A percentile compares a stretch with the other conserved stretches of the same genome.
Conservation (phyloP, 2,797 vertebrate species). For the Alauda arvensis region DNA sequence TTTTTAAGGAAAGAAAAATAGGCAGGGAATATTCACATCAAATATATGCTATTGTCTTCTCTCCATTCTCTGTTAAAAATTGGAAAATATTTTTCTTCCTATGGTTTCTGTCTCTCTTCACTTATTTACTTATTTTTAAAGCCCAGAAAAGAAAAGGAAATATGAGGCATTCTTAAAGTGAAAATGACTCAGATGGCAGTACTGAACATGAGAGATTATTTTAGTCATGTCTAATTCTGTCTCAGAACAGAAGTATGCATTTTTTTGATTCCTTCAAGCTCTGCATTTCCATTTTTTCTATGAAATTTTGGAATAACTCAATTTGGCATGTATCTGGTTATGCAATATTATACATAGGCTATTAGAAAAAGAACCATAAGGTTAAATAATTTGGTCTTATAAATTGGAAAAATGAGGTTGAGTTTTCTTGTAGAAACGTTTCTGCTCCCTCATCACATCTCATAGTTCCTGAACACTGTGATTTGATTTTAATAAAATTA, state of each 20-base stretch:
- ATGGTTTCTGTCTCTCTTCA: background rate
- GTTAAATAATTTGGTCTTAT: background rate
- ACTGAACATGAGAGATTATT: background rate
- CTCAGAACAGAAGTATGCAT: background rate
- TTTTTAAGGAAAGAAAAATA: background rate
- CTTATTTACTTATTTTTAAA: background rate
- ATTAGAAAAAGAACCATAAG: background rate
- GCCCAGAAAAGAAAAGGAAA: background rate
- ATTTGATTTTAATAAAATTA: background rate
- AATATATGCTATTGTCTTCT: background rate
- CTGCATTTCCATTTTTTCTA: background rate
- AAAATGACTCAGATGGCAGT: conserved; percentile 11
- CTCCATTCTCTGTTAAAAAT: background rate
- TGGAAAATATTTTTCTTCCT: background rate
- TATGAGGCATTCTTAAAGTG: background rate
- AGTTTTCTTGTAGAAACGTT: background rate
- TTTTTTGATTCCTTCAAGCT: background rate
- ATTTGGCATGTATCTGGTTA: background rate
- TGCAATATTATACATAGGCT: background rate
- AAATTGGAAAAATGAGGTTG: background rate
- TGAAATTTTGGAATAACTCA: background rate
- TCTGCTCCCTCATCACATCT: accelerated
- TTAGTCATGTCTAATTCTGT: conserved; percentile 11
- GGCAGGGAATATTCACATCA: background rate
- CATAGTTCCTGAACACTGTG: background rate